Evolutionary conservation across 2,797 vertebrate genomes (phyloP).

Genomic region (Threskiornis aethiopicus): DNA sequence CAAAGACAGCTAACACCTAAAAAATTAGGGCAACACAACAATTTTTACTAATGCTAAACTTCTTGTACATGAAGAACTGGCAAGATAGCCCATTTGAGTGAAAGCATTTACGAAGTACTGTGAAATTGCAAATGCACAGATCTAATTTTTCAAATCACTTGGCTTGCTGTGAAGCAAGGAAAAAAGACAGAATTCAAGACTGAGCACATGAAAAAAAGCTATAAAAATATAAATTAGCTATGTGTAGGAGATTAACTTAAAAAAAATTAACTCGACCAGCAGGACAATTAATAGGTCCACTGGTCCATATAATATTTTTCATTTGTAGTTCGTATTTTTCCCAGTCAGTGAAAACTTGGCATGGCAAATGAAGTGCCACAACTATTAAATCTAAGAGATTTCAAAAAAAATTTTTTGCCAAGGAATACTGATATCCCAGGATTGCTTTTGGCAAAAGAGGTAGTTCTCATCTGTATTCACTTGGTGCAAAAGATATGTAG

Average conservation of each 20-base stretch:
- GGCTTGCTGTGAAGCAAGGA: slow-evolving; percentile 69
- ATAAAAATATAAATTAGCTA: slow-evolving; percentile 81
- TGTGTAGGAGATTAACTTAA: slow-evolving; percentile 81
- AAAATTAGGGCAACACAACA: background rate
- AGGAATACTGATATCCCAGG: background rate
- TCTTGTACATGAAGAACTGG: slow-evolving; percentile 30
- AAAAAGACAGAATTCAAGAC: slow-evolving; percentile 65
- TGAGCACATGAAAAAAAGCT: slow-evolving; percentile 34
- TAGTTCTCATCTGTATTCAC: background rate
- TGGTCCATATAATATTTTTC: slow-evolving; percentile 90
- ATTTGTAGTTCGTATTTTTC: slow-evolving; percentile 83
- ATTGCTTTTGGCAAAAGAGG: background rate
- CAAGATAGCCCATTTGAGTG: slow-evolving; percentile 47
- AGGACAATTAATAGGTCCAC: slow-evolving; percentile 93
- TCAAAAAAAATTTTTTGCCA: background rate
- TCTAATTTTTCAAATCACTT: slow-evolving; percentile 76
- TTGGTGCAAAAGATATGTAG: background rate
- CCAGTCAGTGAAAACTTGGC: slow-evolving; percentile 41
- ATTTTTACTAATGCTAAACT: slow-evolving; percentile 47
- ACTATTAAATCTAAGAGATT: slow-evolving; percentile 29
- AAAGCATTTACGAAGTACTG: slow-evolving; percentile 67
- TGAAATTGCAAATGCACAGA: slow-evolving; percentile 68
- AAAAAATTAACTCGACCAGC: slow-evolving; percentile 87
- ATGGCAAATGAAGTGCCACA: background rate
- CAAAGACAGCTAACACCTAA: background rate